These are phyloP conservation scores for Delichon dasypus DNA, from an alignment of 2,797 vertebrate genomes.

Conservation along the genomic window DNA sequence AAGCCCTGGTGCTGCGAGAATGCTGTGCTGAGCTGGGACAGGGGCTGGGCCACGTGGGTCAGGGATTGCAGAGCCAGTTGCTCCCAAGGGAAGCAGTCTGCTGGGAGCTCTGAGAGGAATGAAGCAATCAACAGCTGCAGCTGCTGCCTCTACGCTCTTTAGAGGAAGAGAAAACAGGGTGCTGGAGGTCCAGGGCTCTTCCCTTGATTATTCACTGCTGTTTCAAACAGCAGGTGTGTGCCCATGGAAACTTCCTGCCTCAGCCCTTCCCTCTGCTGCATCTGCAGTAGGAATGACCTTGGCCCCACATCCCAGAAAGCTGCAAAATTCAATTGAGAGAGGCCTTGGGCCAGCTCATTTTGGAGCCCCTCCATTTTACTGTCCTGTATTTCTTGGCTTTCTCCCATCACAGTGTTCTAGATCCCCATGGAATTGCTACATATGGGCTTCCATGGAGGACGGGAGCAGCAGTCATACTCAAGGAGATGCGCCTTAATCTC, in stretches of 20 bases:
- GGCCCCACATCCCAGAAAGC: neutral
- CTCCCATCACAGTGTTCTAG: neutral
- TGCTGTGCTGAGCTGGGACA: neutral
- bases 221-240: neutral
- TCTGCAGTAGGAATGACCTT: neutral
- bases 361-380: neutral
- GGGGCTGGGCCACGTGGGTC: neutral
- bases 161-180: neutral
- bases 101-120: neutral
- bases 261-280: neutral
- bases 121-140: neutral
- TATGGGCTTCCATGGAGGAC: neutral
- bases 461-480: neutral
- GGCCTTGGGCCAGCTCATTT: neutral
- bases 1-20: neutral
- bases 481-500: neutral
- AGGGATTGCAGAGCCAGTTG: rapidly evolving
- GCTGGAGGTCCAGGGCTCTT: neutral
- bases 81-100: neutral
- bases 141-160: rapidly evolving
- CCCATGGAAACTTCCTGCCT: neutral
- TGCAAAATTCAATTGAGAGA: neutral
- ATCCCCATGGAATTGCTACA: neutral
- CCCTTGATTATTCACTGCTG: neutral
- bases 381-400: neutral